phyloP scores from a whole-genome alignment of 2,888 invertebrate species.

The Cyclophora punctaria region DNA sequence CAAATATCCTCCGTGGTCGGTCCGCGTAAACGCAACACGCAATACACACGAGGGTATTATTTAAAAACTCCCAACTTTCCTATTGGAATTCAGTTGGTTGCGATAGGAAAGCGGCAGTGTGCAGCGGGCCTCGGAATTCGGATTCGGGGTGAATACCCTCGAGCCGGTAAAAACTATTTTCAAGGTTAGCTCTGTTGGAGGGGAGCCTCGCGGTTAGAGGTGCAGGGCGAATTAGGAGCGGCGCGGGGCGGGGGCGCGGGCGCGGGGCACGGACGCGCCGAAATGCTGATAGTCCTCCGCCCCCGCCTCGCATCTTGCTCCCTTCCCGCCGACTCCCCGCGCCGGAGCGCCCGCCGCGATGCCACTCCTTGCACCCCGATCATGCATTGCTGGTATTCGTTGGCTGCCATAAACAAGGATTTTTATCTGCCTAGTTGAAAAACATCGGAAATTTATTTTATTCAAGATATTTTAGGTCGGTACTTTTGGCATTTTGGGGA shows the following conservation, averaged over 20 bases:
- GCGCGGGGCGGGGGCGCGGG: conserved; percentile 27
- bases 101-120: conserved; percentile 50
- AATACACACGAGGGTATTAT: conserved; percentile 40
- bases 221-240: conserved; percentile 64
- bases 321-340: conserved; percentile 11
- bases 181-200: conserved; percentile 70
- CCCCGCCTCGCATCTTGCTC: conserved; percentile 19
- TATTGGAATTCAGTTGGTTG: conserved; percentile 43
- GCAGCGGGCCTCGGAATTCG: conserved; percentile 62
- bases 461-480: too few species aligned
- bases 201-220: conserved; percentile 64
- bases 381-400: conserved; percentile 19
- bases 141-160: conserved; percentile 75
- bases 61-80: conserved; percentile 28
- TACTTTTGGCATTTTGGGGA: too few species aligned
- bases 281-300: conserved; percentile 66
- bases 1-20: conserved; percentile 68
- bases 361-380: conserved; percentile 38
- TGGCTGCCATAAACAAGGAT: too few species aligned
- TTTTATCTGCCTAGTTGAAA: too few species aligned
- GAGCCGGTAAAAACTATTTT: conserved; percentile 73
- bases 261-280: conserved; percentile 61
- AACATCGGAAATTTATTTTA: too few species aligned
- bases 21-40: conserved; percentile 52
- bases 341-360: conserved; percentile 19